Evolutionary conservation across 1,140 invertebrate genomes (phyloP).

Genomic region (Drosophila novamexicana): DNA sequence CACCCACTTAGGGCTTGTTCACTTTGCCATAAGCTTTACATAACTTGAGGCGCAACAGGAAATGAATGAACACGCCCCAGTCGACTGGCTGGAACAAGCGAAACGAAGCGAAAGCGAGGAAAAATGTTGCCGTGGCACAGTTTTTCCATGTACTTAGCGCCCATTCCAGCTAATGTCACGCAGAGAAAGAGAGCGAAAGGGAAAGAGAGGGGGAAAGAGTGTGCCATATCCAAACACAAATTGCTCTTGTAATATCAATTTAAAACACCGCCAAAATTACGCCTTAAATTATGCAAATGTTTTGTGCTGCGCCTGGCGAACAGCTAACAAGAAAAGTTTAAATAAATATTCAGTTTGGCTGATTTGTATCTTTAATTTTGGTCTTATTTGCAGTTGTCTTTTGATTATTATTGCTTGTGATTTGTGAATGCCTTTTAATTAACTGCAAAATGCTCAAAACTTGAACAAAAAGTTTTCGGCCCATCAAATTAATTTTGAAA

Average conservation of each 20-base stretch:
- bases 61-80: slow-evolving; percentile 68
- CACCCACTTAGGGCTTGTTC: slow-evolving; percentile 45
- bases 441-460: slow-evolving; percentile 16
- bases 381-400: slow-evolving; percentile 3
- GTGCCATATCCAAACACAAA: slow-evolving; percentile 46
- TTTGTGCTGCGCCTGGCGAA: slow-evolving; percentile 33
- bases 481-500: slow-evolving; percentile 42
- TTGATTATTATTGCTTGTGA: slow-evolving; percentile 9
- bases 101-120: slow-evolving; percentile 38
- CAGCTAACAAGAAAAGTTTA: slow-evolving; percentile 9
- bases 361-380: slow-evolving; percentile 25
- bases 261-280: slow-evolving; percentile 65
- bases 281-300: slow-evolving; percentile 71
- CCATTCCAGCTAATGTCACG: slow-evolving; percentile 10
- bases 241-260: slow-evolving; percentile 75
- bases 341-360: background rate
- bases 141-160: slow-evolving; percentile 62
- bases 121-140: slow-evolving; percentile 64
- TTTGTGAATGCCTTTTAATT: slow-evolving; percentile 22
- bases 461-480: slow-evolving; percentile 27
- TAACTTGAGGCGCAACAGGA: slow-evolving; percentile 77
- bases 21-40: slow-evolving; percentile 75
- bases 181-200: background rate
- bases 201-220: background rate
- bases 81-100: slow-evolving; percentile 45